Base-by-base conservation (phyloP, 2,113 vertebrate species). In the Turdus rufiventris region DNA sequence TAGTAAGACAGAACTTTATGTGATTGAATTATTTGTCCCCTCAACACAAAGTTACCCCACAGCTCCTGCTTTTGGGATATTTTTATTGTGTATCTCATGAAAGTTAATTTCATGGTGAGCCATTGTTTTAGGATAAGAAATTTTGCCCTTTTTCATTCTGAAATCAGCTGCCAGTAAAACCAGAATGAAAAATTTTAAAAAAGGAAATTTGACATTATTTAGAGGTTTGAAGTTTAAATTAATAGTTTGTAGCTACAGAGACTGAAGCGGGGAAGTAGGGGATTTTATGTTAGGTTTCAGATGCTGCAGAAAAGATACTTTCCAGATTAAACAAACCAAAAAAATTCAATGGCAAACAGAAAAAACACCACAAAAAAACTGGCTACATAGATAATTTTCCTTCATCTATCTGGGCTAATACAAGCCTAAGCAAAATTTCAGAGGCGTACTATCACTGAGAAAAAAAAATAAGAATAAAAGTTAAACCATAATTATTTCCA, bases 21-120 rank as follows among this genome's bases (percentile, higher is more conserved):
- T 43, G 23, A 62, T 38, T 3, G 2, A 86, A 54, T 21, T 38
- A 19, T 65, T 76, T 51, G 14, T 43, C 21, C 17, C 26, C 12
- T 72, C 60, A 36, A 20, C 4, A 4, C 1, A 8, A 68, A 19
- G 8, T 38, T 67, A 58, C 7, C 9, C 31, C 1, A 0, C 0
- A 0, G n/a, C 28, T 66, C n/a, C 21, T 89, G 36, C 31, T 28
- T 23, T 13, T 14, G n/a, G 24, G 36, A 31, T 63, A 71, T 40
- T 60, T 71, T 21, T 7, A 20, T 4, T 28, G 8, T 48, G 14
- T 19, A 25, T 9, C 28, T 12, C 12, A 57, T 2, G 5, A 14
- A 53, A 70, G 14, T 20, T 58, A 82, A 93, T 75, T 33, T 57
- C 28, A 31, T 3, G 2, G 12, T 19, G 5, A 65, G 17, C 11